phyloP scores from a whole-genome alignment of 2,113 vertebrate genomes.

The Microcebus tavaratra region DNA sequence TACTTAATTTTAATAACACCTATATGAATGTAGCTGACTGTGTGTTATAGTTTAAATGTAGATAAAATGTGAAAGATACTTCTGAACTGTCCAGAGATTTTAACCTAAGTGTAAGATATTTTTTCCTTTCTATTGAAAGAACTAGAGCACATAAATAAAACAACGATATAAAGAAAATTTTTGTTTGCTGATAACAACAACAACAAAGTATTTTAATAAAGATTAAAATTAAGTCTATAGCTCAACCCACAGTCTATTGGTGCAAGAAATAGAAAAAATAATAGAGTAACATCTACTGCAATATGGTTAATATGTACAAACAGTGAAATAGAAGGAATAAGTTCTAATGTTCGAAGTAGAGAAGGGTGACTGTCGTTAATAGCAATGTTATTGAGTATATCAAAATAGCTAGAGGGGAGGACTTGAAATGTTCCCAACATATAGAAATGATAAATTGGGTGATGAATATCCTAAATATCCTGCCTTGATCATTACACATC shows the following conservation, averaged over 20 bases:
- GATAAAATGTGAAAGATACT: not conserved
- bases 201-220: not conserved
- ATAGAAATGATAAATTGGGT: no score
- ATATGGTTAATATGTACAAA: not conserved
- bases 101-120: not conserved
- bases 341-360: not conserved
- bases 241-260: not conserved
- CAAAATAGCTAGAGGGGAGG: no score
- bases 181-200: not conserved
- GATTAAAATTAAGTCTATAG: not conserved
- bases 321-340: not conserved
- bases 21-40: not conserved
- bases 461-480: not conserved
- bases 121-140: not conserved
- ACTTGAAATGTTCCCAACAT: no score
- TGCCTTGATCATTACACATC: not conserved
- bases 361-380: not conserved
- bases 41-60: not conserved
- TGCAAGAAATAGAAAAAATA: not conserved
- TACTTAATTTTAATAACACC: not conserved
- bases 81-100: not conserved
- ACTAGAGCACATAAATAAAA: not conserved
- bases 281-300: not conserved
- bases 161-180: not conserved
- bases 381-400: not conserved